phyloP scores from a whole-genome alignment of 2,113 vertebrate genomes.

The Sceloporus undulatus region DNA sequence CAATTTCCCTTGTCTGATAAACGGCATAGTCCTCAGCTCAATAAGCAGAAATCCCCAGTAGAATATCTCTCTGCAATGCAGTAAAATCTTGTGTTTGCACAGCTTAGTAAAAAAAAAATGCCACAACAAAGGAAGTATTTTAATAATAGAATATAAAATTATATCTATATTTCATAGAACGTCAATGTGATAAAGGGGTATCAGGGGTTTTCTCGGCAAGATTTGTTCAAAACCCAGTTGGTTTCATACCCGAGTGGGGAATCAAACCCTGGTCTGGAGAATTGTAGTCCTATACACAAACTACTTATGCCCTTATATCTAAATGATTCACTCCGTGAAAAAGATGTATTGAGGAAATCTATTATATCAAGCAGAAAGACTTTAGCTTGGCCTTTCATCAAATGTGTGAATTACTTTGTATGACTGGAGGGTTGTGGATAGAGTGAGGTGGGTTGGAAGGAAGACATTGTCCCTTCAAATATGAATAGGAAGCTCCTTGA shows the following conservation, averaged over 20 bases:
- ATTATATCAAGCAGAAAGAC: not conserved
- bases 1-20: no score
- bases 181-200: no score
- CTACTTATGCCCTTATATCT: not conserved
- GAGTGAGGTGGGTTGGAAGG: no score
- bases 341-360: not conserved
- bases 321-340: not conserved
- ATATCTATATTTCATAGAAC: no score
- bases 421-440: no score
- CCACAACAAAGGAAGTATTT: not conserved
- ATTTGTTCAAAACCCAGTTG: no score
- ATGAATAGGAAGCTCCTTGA: no score
- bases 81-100: not conserved
- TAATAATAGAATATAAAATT: not conserved
- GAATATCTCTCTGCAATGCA: not conserved
- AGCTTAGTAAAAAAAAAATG: not conserved
- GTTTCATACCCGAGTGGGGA: no score
- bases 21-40: not conserved
- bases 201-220: no score
- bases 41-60: constrained; percentile 25
- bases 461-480: no score
- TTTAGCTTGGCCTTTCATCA: not conserved
- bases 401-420: not conserved
- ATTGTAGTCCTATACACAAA: no score
- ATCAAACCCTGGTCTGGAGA: not conserved